A percentile compares a stretch with the other conserved stretches of the same genome.
These are phyloP conservation scores for Bombus polaris DNA, from an alignment of 1,140 invertebrate species.

Conservation along the genomic window DNA sequence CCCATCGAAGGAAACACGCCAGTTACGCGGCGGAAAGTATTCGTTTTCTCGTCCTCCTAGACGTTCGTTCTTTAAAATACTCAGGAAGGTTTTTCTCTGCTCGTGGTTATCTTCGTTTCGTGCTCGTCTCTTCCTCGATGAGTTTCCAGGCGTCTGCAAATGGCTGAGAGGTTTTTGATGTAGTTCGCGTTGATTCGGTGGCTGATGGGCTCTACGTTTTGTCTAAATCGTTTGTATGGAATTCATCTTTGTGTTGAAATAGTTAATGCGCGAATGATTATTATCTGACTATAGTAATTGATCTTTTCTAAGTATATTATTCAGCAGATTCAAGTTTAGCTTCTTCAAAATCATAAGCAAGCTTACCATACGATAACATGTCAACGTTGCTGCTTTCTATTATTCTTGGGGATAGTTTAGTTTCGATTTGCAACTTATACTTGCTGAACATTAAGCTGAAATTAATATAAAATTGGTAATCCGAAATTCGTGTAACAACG, in stretches of 20 bases:
- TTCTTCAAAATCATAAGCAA: no score
- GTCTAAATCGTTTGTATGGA: not conserved
- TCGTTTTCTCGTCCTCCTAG: slow-evolving; percentile 53
- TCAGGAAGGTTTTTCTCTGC: not conserved
- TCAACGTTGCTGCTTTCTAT: no score
- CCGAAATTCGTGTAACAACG: no score
- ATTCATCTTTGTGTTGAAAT: not conserved
- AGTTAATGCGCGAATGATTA: not conserved
- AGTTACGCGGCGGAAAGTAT: slow-evolving; percentile 59
- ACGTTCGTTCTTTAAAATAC: slow-evolving; percentile 42
- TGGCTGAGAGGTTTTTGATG: not conserved
- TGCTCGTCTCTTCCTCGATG: not conserved
- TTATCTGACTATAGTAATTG: no score
- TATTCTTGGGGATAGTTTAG: no score
- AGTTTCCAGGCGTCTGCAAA: not conserved
- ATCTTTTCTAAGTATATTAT: no score
- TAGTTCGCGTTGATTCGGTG: not conserved
- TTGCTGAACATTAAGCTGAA: no score
- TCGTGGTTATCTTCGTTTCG: slow-evolving; percentile 11
- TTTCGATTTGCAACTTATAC: no score
- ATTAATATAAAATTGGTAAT: no score
- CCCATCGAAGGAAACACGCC: slow-evolving; percentile 68
- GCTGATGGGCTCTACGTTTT: not conserved
- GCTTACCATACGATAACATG: no score
- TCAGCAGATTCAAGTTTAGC: no score